These are phyloP conservation scores for Hydrocynus forskahlii DNA, from an alignment of 2,797 vertebrate species.

Conservation along the genomic window DNA sequence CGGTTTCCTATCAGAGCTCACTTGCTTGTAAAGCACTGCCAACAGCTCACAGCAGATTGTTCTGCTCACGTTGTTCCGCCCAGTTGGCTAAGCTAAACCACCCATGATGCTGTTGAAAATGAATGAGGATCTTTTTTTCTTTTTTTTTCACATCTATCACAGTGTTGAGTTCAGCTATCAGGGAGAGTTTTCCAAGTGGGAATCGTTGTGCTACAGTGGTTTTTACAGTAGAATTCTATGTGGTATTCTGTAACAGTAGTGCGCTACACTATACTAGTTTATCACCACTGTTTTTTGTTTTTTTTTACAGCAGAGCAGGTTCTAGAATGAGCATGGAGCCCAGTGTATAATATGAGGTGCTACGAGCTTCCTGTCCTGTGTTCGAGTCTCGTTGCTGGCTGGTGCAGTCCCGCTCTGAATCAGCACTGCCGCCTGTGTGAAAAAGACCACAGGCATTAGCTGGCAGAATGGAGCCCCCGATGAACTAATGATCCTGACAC, in stretches of 20 bases:
- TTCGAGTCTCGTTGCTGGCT: slow-evolving; percentile 59
- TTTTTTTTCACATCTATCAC: neutral
- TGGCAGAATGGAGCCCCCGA: slow-evolving; percentile 81
- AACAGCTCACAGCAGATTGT: slow-evolving; percentile 32
- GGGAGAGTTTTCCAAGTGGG: neutral
- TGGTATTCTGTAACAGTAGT: neutral
- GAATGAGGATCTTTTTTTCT: neutral
- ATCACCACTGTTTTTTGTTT: neutral
- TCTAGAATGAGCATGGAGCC: neutral
- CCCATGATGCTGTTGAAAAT: slow-evolving; percentile 41
- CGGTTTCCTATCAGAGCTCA: slow-evolving; percentile 13
- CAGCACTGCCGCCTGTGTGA: slow-evolving; percentile 77
- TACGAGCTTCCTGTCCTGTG: slow-evolving; percentile 42
- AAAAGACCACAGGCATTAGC: slow-evolving; percentile 83
- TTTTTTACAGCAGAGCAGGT: neutral
- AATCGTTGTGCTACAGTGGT: neutral
- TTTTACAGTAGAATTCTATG: neutral
- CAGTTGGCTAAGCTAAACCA: slow-evolving; percentile 19
- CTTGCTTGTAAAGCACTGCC: slow-evolving; percentile 12
- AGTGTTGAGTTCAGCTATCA: slow-evolving; percentile 22
- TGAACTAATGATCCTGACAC: slow-evolving; percentile 88
- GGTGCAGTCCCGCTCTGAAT: slow-evolving; percentile 71
- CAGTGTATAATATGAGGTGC: neutral
- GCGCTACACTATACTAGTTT: neutral
- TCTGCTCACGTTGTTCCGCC: slow-evolving; percentile 8